Evolutionary conservation across 2,113 vertebrate genomes (phyloP).

Genomic region (Labeo catla): DNA sequence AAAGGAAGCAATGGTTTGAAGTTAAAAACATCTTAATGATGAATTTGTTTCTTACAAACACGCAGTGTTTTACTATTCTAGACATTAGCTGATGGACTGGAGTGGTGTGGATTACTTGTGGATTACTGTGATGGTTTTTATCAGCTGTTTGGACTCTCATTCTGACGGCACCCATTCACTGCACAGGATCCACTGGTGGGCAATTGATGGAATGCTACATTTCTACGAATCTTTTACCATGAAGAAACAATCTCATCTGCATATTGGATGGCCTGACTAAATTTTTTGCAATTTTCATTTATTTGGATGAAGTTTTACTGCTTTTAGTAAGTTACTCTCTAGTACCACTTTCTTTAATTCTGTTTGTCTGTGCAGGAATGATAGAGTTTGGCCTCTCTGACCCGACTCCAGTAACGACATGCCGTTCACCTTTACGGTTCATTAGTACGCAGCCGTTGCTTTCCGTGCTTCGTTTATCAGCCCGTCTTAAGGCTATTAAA

Average conservation of each 20-base stretch:
- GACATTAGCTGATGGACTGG: too few species aligned
- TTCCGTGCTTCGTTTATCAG: constrained; percentile 1
- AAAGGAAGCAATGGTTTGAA: too few species aligned
- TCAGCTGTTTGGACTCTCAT: too few species aligned
- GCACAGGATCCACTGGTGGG: too few species aligned
- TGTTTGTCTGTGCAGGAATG: neutral
- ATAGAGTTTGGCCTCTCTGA: neutral
- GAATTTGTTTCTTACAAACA: too few species aligned
- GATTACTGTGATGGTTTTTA: too few species aligned
- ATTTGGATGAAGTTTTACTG: neutral
- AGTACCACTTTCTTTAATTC: neutral
- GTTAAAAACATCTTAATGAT: too few species aligned
- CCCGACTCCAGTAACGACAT: neutral
- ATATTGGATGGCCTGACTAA: neutral
- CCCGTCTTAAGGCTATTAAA: neutral
- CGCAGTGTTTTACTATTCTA: too few species aligned
- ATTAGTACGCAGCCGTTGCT: neutral
- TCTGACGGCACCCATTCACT: too few species aligned
- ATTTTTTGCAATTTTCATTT: neutral
- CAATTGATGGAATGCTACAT: neutral
- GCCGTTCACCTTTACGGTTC: neutral
- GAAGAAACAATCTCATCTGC: too few species aligned
- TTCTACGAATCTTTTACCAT: too few species aligned
- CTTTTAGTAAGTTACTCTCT: neutral
- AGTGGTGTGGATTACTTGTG: too few species aligned